These are phyloP conservation scores for Matsumyia berberina DNA, from an alignment of 2,888 invertebrate species.

Conservation along the genomic window DNA sequence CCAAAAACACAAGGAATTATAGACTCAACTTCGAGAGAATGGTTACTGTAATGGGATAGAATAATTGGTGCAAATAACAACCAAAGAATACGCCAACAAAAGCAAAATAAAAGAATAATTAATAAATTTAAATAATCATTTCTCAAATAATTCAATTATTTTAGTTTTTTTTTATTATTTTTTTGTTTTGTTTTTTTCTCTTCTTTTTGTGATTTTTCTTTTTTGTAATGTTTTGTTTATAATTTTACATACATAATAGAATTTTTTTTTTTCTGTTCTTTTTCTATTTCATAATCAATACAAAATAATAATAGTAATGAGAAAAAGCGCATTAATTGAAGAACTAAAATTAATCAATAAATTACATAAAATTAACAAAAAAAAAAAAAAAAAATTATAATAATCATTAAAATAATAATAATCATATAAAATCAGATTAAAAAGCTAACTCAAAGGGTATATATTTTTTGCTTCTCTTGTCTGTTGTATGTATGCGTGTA, in stretches of 20 bases:
- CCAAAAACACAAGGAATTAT: too few relatives aligned
- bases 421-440: slow-evolving; percentile 72
- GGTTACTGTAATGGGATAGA: too few relatives aligned
- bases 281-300: slow-evolving; percentile 72
- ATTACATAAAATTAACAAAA: slow-evolving; percentile 78
- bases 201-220: slow-evolving; percentile 67
- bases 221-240: slow-evolving; percentile 62
- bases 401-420: slow-evolving; percentile 69
- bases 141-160: slow-evolving; percentile 74
- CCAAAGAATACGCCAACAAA: slow-evolving; percentile 27
- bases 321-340: slow-evolving; percentile 77
- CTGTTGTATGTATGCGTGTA: slow-evolving; percentile 35
- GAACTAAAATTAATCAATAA: slow-evolving; percentile 78
- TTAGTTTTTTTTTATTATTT: slow-evolving; percentile 61
- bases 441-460: slow-evolving; percentile 67
- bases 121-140: slow-evolving; percentile 66
- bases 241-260: slow-evolving; percentile 70
- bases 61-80: neutral
- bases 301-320: slow-evolving; percentile 77
- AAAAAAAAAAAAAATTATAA: slow-evolving; percentile 61
- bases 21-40: too few relatives aligned
- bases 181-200: slow-evolving; percentile 58
- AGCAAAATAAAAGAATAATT: slow-evolving; percentile 45
- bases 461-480: slow-evolving; percentile 68
- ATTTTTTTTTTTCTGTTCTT: slow-evolving; percentile 69